Percentiles rank a stretch among this genome's conserved stretches.
Evolutionary conservation across 2,888 invertebrate species (phyloP).

Genomic region (Brachyptera risi): DNA sequence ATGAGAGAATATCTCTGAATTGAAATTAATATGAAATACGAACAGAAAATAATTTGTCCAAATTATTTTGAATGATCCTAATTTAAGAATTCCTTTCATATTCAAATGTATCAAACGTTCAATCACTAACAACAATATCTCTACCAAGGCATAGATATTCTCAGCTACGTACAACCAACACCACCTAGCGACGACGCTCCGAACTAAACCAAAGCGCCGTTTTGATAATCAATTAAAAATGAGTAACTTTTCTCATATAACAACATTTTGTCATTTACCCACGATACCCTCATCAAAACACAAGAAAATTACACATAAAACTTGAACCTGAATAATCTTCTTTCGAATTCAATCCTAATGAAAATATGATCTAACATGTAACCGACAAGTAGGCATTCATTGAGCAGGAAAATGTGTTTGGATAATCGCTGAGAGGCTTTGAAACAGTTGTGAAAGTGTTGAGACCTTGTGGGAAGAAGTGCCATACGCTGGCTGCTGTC

Average conservation of each 20-base stretch:
- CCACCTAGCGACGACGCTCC: background rate
- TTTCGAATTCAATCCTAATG: background rate
- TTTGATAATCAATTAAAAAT: background rate
- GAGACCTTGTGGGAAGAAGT: conserved; percentile 4
- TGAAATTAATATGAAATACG: too few relatives aligned
- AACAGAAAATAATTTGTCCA: too few relatives aligned
- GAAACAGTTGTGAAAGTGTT: conserved; percentile 7
- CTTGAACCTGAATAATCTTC: background rate
- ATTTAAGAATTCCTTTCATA: too few relatives aligned
- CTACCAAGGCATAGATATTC: too few relatives aligned
- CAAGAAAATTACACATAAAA: background rate
- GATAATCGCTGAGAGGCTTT: conserved; percentile 23
- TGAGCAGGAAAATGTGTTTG: conserved; percentile 22
- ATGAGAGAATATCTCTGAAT: too few relatives aligned
- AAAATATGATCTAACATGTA: background rate
- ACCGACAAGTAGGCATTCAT: too few relatives aligned
- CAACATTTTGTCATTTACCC: too few relatives aligned
- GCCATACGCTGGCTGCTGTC: conserved; percentile 3
- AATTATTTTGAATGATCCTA: too few relatives aligned
- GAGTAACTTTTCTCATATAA: background rate
- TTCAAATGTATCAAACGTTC: too few relatives aligned
- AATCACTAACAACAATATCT: too few relatives aligned
- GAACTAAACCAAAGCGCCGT: background rate
- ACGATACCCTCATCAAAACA: background rate
- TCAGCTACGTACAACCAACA: background rate